Conservation (phyloP, 2,797 vertebrate genomes). For the Karalla daura region DNA sequence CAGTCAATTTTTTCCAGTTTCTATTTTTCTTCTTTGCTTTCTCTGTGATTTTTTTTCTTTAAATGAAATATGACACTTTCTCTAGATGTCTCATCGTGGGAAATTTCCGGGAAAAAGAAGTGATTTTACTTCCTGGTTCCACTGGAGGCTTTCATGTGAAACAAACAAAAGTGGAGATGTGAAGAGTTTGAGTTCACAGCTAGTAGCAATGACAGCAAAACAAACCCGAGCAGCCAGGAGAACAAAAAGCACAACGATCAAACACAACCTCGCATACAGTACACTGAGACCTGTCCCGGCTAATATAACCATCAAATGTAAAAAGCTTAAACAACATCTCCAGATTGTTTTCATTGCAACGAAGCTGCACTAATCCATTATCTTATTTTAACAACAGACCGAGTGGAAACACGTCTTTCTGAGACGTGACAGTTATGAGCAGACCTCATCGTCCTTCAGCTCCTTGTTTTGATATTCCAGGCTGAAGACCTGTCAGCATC, state of each 20-base stretch:
- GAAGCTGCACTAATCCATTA: background rate
- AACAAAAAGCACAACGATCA: background rate
- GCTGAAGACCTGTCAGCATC: background rate
- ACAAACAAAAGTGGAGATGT: background rate
- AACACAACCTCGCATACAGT: background rate
- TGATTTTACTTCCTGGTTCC: background rate
- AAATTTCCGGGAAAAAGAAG: background rate
- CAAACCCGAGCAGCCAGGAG: background rate
- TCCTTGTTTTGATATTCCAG: background rate
- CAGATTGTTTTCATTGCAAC: background rate
- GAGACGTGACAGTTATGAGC: too few relatives aligned
- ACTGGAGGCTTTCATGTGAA: constrained; percentile 4
- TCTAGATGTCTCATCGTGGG: too few relatives aligned
- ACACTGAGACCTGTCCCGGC: background rate
- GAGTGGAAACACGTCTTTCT: background rate
- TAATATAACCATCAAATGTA: background rate
- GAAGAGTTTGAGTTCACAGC: background rate
- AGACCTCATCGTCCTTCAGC: background rate
- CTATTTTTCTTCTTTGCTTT: background rate
- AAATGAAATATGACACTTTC: background rate
- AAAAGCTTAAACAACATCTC: background rate
- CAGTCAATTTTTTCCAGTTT: too few relatives aligned
- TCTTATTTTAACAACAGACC: background rate
- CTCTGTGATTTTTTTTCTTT: background rate
- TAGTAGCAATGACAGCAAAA: background rate